Percentiles rank a stretch among this genome's conserved stretches.
Evolutionary conservation across 64 coral and sea anemone genomes (phyloP).

Genomic region (Cladopsammia gracilis): DNA sequence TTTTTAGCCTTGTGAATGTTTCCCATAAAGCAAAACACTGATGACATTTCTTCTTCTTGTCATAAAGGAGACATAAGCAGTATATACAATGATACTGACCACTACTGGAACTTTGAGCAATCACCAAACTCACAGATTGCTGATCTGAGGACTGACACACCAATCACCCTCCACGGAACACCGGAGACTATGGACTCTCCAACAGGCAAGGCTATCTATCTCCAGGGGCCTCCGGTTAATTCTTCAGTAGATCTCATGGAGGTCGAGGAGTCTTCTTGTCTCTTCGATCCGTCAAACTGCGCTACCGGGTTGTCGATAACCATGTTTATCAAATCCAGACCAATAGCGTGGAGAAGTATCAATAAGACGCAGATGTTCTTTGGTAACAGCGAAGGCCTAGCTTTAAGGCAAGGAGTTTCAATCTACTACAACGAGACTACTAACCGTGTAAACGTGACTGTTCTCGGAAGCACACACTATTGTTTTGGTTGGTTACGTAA

Average conservation of each 20-base stretch:
- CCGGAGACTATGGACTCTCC: not conserved
- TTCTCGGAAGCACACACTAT: constrained; percentile 16
- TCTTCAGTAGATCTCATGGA: not conserved
- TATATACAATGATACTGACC: not conserved
- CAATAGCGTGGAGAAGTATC: not conserved
- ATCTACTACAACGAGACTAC: not conserved
- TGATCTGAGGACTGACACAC: not conserved
- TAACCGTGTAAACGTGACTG: not conserved
- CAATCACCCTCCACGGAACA: not conserved
- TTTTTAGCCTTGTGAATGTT: not conserved
- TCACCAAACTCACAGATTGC: not conserved
- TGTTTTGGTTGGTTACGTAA: not conserved
- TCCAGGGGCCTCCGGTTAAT: not conserved
- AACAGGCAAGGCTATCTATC: constrained; percentile 2
- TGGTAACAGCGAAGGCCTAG: not conserved
- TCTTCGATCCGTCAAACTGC: constrained; percentile 31
- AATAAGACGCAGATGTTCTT: not conserved
- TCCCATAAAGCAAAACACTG: not conserved
- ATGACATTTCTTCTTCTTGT: not conserved
- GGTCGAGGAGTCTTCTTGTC: not conserved
- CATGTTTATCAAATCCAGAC: constrained; percentile 17
- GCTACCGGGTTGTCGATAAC: not conserved
- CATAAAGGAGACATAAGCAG: not conserved
- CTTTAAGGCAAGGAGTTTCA: not conserved
- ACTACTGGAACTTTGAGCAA: constrained; percentile 61